Base-by-base conservation (phyloP, 2,888 invertebrate species). In the Polydrusus tereticollis region DNA sequence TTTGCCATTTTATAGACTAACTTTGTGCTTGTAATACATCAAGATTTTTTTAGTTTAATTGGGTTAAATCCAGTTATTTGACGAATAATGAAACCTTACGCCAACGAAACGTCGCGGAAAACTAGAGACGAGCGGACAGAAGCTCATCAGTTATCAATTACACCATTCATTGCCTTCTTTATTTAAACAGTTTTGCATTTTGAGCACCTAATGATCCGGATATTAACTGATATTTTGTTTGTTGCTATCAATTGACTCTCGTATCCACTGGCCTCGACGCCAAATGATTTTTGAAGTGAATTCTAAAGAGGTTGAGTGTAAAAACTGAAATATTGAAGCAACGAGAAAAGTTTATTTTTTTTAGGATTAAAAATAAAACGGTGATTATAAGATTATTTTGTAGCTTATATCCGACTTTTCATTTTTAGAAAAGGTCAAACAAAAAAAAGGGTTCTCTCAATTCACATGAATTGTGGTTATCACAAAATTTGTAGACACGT, bases 121-220 rank as follows among this genome's bases (percentile, higher is more conserved):
- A 66, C 66, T 66, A 68, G 68, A 62, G 69, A 65, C 47, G 68
- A 66, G 68, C 69, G 52, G 67, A 67, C 75, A 75, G 78, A 79
- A 78, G 80, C 65, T 83, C 83, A 83, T 84, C 83, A 82, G 83
- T 84, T 83, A 84, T 84, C 83, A 84, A 84, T 84, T 84, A 84
- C 82, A 83, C 83, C 82, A 82, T 83, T 83, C 83, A 83, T 83
- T 84, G 83, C 81, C 81, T 83, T 83, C 82, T 83, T 84, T 83
- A 83, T 84, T 83, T 83, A 82, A 75, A 82, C 81, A 80, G 78
- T 79, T 77, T 77, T 80, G 81, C 82, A 83, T 84, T 83, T 83
- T 81, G 79, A 82, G 82, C 80, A 83, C 79, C 81, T 83, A 84
- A 84, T 84, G 84, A 83, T 81, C 82, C 78, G 80, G 71, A 63